Evolutionary conservation across 2,113 vertebrate species (phyloP).

Genomic region (Pavo muticus): DNA sequence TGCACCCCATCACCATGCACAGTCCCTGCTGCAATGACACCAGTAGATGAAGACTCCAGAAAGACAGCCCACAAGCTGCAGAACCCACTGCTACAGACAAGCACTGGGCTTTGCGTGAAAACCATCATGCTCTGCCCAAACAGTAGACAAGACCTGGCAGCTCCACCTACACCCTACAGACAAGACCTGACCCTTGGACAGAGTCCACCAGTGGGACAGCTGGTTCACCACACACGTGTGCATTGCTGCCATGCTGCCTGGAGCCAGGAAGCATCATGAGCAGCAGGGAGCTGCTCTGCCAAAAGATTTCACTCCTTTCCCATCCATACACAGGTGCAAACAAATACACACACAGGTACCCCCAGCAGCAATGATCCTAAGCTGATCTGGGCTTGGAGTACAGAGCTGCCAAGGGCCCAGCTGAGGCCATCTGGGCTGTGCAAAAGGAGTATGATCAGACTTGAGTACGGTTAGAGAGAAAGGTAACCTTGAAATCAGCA

Average conservation of each 20-base stretch:
- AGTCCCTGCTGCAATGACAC: neutral
- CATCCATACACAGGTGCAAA: neutral
- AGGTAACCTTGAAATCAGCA: constrained; percentile 39
- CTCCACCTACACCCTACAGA: neutral
- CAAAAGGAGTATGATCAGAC: constrained; percentile 6
- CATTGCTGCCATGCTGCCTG: neutral
- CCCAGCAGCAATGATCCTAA: constrained; percentile 10
- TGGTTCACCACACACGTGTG: neutral
- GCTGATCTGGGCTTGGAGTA: neutral
- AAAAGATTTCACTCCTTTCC: neutral
- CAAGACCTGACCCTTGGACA: neutral
- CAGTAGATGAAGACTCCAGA: neutral
- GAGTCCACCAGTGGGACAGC: neutral
- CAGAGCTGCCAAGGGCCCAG: constrained; percentile 42
- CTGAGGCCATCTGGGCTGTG: constrained; percentile 50
- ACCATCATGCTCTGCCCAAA: neutral
- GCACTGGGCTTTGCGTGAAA: neutral
- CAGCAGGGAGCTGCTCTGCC: neutral
- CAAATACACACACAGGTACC: neutral
- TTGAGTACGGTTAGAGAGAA: neutral
- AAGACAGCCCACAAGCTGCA: neutral
- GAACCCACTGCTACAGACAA: neutral
- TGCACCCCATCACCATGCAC: neutral
- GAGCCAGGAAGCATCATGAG: neutral
- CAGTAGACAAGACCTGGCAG: neutral